These are phyloP conservation scores for Ommatoiulus sabulosus DNA, from an alignment of 2,888 invertebrate species.

Conservation along the genomic window DNA sequence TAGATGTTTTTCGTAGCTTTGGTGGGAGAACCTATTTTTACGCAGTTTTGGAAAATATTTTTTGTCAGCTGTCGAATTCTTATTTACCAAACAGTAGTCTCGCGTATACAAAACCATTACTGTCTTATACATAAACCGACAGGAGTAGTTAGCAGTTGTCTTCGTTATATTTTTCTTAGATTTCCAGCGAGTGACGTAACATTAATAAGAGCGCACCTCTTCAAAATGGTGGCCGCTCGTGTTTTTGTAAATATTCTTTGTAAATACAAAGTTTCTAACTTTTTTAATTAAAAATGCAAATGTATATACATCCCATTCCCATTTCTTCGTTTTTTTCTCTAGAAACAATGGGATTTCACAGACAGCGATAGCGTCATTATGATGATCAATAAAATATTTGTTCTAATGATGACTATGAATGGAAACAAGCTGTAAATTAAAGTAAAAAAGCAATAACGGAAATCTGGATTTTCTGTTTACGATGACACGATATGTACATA, in stretches of 20 bases:
- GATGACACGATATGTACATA: not conserved
- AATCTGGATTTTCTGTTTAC: not conserved
- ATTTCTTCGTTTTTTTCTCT: not conserved
- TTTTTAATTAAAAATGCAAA: slow-evolving; percentile 55
- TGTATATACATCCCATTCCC: slow-evolving; percentile 31
- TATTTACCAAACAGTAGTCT: slow-evolving; percentile 34
- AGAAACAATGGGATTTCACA: not conserved
- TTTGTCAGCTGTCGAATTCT: not conserved
- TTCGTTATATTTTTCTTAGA: slow-evolving; percentile 45
- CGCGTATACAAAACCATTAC: not conserved
- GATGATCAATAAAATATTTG: not conserved
- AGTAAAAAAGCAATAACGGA: not conserved
- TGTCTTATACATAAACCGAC: slow-evolving; percentile 38
- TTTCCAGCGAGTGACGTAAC: slow-evolving; percentile 43
- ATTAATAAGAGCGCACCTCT: slow-evolving; percentile 49
- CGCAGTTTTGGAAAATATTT: not conserved
- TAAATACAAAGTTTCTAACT: slow-evolving; percentile 55
- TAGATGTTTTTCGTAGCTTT: too few relatives aligned
- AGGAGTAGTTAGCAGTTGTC: slow-evolving; percentile 38
- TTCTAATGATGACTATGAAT: not conserved
- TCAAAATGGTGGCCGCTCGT: slow-evolving; percentile 39
- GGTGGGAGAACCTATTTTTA: too few relatives aligned
- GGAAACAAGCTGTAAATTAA: not conserved
- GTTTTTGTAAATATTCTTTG: slow-evolving; percentile 55
- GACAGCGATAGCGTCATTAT: not conserved